Base-by-base conservation (phyloP, 1,140 invertebrate species). In the Dryas iulia region DNA sequence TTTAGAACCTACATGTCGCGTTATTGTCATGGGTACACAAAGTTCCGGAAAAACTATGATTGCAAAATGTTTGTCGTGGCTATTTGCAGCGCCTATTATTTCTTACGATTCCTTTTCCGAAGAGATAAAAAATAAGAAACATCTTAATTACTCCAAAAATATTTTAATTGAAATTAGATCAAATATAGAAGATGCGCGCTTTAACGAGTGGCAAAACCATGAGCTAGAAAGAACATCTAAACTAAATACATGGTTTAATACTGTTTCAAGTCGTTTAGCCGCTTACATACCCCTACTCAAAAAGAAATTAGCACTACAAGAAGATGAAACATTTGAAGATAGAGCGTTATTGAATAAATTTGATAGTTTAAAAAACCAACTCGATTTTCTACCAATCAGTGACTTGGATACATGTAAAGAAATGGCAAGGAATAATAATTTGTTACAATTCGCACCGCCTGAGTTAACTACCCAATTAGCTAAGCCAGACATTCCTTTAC, bases 151-250 rank as follows among this genome's bases (percentile, higher is more conserved):
- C 39, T 47, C 39, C 10, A 47, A 21, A 47, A 47, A 47, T 47
- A 91, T 92, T 30, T 82, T 93, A 28, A 86, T 84, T 1, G 87
- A 92, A 86, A 88, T 86, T 39, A 81, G 86, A 35, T 71, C 80
- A 23, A 80, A 83, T 14, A 81, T 93, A 57, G 86, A 90, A 68
- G 83, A 89, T 62, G 74, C 78, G 30, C 78, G 89, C 68, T 75
- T 82, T 54, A 66, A 59, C 8, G 72, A 76, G 72, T 90, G 87
- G 83, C 78, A 89, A 79, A 73, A 57, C 57, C 60, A 24, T 28
- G 84, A 90, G 72, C 54, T 68, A 61, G 72, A 79, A 66, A 82
- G 86, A 83, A 54, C 70, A 69, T 65, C 73, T 33, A 61, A 81
- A 30, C 75, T 92, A 65, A 77, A 85, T 66, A 61, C 57, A 31